Percentiles rank a stretch among this genome's conserved stretches.
These are phyloP conservation scores for Taenaris catops DNA, from an alignment of 2,888 invertebrate genomes.

Conservation along the genomic window DNA sequence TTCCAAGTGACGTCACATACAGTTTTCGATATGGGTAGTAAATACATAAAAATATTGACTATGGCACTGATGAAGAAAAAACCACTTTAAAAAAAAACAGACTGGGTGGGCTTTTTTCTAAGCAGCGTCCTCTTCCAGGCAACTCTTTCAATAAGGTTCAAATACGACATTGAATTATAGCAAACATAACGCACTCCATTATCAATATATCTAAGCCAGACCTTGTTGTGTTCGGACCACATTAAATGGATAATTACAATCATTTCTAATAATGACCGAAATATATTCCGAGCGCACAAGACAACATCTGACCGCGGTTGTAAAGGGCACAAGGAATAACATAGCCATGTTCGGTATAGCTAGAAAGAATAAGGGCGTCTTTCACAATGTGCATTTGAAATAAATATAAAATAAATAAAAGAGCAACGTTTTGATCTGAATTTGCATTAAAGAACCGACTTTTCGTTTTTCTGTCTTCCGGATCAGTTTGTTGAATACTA, in stretches of 20 bases:
- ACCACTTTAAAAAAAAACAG: no score
- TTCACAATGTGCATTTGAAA: constrained; percentile 5
- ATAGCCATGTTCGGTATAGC: constrained; percentile 49
- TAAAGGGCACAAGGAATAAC: constrained; percentile 64
- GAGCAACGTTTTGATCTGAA: no score
- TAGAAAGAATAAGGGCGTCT: constrained; percentile 32
- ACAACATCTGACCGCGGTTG: constrained; percentile 35
- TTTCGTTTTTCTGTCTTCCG: no score
- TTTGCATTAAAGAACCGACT: no score
- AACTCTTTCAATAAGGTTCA: constrained; percentile 9
- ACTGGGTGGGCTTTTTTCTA: no score
- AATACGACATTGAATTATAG: constrained; percentile 15
- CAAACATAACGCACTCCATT: constrained; percentile 17
- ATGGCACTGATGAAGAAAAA: no score
- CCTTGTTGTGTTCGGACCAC: constrained; percentile 18
- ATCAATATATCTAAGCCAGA: constrained; percentile 17
- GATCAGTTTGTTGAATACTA: no score
- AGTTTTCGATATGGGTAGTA: no score
- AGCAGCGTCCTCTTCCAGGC: no score
- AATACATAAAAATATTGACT: no score
- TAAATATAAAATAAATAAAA: no score
- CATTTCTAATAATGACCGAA: constrained; percentile 32
- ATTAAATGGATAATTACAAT: constrained; percentile 28
- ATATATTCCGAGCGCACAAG: constrained; percentile 29
- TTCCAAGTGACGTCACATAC: no score